Evolutionary conservation across 2,113 vertebrate genomes (phyloP), one percentile per base, ranked within the genome.

Genomic region (Agapornis roseicollis): DNA sequence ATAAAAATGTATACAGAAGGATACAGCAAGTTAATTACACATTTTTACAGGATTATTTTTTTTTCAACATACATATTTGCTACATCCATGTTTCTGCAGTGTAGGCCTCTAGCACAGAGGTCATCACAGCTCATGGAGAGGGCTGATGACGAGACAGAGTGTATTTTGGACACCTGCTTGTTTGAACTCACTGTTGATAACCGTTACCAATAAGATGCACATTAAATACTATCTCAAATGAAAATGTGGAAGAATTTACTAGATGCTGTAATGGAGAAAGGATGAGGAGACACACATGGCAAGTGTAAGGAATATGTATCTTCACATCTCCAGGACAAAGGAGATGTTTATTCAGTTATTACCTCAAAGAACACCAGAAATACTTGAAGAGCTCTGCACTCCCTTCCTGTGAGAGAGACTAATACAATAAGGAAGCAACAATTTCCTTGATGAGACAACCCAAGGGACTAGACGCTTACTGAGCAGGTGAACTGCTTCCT

Each of bases 391-490:
- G 86, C 69, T 88, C 50, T 90, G 55, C 42, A 56, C 31, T 84
- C 85, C 63, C 18, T 86, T 71, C 93, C 89, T 37, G 12, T 55
- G 56, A 50, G 68, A 49, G 47, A 56, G 44, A 42, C 44, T 69
- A 88, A 90, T 22, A 44, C 58, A 93, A 53, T 80, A 89, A 92
- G 80, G 83, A 92, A 92, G 84, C 41, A 83, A 86, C 39, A 69
- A 77, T 73, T 95, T 96, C 89, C 94, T 90, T 56, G 86, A 93
- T 85, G 77, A 93, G 89, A 84, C 65, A 86, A 63, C 53, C 31
- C 8, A 0, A 89, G 56, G 47, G 46, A 80, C n/a, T 16, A 83
- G 80, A 77, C 31, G 24, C 85, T 92, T 68, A 90, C 82, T 92
- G 68, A 94, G 55, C 71, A 92, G 93, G 74, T 90, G 63, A 68